phyloP scores from a whole-genome alignment of 2,113 vertebrate genomes.

The Malurus melanocephalus region DNA sequence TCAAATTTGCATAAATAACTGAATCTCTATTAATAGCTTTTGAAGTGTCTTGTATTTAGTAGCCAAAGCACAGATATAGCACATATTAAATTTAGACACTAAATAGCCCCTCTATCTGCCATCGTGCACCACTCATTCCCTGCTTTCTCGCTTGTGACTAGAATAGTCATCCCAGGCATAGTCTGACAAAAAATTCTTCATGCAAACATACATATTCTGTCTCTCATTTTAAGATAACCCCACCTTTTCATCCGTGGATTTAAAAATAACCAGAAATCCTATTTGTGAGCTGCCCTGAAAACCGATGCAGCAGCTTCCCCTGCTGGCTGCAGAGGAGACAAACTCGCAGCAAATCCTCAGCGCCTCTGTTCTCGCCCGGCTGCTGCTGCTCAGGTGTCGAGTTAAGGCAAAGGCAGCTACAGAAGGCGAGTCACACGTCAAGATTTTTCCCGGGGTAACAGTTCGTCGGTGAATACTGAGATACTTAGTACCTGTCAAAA shows the following conservation, averaged over 20 bases:
- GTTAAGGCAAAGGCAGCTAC: background rate
- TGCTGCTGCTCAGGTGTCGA: rapidly evolving
- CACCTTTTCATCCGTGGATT: background rate
- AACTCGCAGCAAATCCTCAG: background rate
- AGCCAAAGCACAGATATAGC: background rate
- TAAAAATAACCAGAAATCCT: background rate
- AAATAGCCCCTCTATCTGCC: background rate
- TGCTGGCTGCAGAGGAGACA: background rate
- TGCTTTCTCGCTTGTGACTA: background rate
- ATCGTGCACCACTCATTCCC: background rate
- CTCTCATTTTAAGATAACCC: constrained; percentile 2
- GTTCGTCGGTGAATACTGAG: background rate
- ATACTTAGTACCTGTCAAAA: background rate
- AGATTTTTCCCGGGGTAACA: background rate
- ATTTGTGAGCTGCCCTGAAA: background rate
- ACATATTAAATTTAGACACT: background rate
- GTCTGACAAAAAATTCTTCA: background rate
- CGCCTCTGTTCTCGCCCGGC: background rate
- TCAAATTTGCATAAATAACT: background rate
- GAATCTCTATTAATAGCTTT: background rate
- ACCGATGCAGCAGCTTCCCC: constrained; percentile 49
- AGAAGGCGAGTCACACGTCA: background rate
- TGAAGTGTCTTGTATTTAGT: background rate
- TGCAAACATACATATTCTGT: background rate
- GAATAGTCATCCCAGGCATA: background rate